A percentile compares a stretch with the other conserved stretches of the same genome.
These are phyloP conservation scores for Falco berigora DNA, from an alignment of 2,797 vertebrate species.

Conservation along the genomic window DNA sequence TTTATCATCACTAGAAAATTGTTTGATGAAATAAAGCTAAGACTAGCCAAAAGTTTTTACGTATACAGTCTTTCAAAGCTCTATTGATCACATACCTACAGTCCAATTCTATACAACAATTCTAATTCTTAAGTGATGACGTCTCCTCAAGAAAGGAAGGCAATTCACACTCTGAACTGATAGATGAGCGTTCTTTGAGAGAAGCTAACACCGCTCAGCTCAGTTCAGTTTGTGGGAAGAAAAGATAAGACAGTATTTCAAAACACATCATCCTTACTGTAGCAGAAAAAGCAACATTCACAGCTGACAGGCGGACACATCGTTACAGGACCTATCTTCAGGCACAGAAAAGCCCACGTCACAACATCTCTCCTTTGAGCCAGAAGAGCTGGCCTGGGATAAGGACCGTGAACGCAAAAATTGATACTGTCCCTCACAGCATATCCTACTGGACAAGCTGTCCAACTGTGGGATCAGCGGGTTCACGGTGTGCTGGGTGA, in stretches of 20 bases:
- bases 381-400: neutral
- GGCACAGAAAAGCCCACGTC: neutral
- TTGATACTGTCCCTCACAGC: neutral
- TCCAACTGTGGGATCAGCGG: too few relatives aligned
- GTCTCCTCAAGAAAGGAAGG: neutral
- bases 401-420: neutral
- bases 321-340: neutral
- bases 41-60: neutral
- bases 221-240: neutral
- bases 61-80: neutral
- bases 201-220: neutral
- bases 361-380: neutral
- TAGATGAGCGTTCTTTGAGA: neutral
- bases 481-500: too few relatives aligned
- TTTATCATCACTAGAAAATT: neutral
- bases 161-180: neutral
- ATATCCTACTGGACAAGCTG: too few relatives aligned
- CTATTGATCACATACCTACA: neutral
- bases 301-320: neutral
- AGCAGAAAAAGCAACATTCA: neutral
- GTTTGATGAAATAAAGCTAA: neutral
- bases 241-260: neutral
- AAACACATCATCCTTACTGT: neutral
- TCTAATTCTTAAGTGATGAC: neutral
- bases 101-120: neutral